Evolutionary conservation across 2,888 invertebrate species (phyloP).

Genomic region (Listrodromus nycthemerus): DNA sequence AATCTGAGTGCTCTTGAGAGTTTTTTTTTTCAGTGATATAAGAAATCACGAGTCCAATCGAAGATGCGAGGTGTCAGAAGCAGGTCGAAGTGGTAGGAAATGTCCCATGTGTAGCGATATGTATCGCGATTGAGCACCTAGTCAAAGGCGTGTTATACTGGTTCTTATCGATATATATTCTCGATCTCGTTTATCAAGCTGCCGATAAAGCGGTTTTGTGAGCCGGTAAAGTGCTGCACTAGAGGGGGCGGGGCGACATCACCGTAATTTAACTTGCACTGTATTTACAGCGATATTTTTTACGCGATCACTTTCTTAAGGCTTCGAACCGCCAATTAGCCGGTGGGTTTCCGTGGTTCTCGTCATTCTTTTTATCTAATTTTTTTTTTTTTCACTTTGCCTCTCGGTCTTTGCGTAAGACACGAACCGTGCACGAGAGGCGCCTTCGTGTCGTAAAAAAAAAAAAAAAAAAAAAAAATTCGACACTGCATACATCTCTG

Average conservation of each 20-base stretch:
- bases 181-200: neutral
- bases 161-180: conserved; percentile 1
- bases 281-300: conserved; percentile 1
- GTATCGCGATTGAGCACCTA: neutral
- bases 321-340: conserved; percentile 19
- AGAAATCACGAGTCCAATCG: neutral
- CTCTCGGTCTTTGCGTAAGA: conserved; percentile 30
- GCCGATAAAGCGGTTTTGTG: neutral
- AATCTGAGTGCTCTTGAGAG: too few relatives aligned
- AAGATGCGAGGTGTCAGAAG: too few relatives aligned
- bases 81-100: neutral
- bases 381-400: neutral
- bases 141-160: conserved; percentile 2
- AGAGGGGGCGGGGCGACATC: neutral
- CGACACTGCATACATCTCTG: neutral
- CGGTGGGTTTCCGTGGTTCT: neutral
- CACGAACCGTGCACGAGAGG: neutral
- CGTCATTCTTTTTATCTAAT: conserved; percentile 10
- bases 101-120: neutral
- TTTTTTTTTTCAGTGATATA: neutral
- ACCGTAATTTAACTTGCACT: conserved; percentile 11
- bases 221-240: neutral
- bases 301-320: conserved; percentile 6
- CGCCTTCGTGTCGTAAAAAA: conserved; percentile 5
- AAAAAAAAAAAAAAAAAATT: neutral